A percentile compares a stretch with the other conserved stretches of the same genome.
These are phyloP conservation scores for Diplodus puntazzo DNA, from an alignment of 2,797 vertebrate species.

Conservation along the genomic window DNA sequence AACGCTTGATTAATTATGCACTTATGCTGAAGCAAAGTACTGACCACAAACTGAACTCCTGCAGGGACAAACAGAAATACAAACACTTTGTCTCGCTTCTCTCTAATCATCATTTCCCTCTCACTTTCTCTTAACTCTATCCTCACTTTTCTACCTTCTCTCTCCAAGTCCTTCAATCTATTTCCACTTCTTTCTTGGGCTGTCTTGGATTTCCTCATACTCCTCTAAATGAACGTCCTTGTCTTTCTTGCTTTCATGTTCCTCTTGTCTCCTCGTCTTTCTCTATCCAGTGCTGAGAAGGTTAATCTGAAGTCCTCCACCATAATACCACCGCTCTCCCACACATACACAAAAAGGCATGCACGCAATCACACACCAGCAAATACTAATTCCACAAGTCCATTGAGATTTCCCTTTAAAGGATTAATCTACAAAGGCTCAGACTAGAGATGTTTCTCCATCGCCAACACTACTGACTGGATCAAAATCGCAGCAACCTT, in stretches of 20 bases:
- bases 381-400: constrained; percentile 57
- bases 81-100: constrained; percentile 11
- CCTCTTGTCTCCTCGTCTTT: constrained; percentile 8
- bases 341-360: constrained; percentile 20
- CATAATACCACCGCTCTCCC: constrained; percentile 23
- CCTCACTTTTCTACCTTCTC: background rate
- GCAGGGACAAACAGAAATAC: constrained; percentile 30
- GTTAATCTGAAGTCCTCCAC: constrained; percentile 36
- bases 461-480: constrained; percentile 34
- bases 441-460: constrained; percentile 35
- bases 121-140: background rate
- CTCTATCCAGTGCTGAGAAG: constrained; percentile 32
- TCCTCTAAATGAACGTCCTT: background rate
- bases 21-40: constrained; percentile 9
- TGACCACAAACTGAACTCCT: constrained; percentile 51
- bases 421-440: constrained; percentile 63
- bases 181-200: background rate
- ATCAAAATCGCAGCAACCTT: constrained; percentile 60
- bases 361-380: constrained; percentile 27
- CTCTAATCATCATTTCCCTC: background rate
- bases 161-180: background rate
- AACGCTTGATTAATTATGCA: constrained; percentile 52
- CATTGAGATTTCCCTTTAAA: constrained; percentile 42
- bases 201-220: background rate
- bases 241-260: constrained; percentile 4